These are phyloP conservation scores for Eupithecia tripunctaria DNA, from an alignment of 2,888 invertebrate genomes.

Conservation along the genomic window DNA sequence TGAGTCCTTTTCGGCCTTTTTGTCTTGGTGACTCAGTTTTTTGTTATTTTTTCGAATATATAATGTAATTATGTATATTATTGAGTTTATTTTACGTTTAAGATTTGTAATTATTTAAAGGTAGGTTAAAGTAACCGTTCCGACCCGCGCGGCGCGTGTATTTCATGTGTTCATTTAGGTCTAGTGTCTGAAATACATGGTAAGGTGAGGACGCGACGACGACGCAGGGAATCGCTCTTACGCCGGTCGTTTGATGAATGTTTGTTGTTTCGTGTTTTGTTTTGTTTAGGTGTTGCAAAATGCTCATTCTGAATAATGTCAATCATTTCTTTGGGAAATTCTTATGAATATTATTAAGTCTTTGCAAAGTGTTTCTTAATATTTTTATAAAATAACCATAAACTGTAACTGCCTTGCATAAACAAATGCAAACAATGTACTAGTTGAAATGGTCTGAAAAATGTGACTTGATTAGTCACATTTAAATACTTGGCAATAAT, in stretches of 20 bases:
- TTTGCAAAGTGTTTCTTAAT: slow-evolving; percentile 29
- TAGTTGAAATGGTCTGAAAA: slow-evolving; percentile 34
- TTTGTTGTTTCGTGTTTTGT: slow-evolving; percentile 81
- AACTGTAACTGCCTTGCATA: slow-evolving; percentile 15
- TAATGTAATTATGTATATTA: slow-evolving; percentile 84
- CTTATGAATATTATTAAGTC: slow-evolving; percentile 49
- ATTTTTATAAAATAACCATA: slow-evolving; percentile 14
- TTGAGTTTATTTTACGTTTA: slow-evolving; percentile 82
- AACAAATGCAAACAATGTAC: slow-evolving; percentile 7
- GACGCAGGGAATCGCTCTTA: slow-evolving; percentile 67
- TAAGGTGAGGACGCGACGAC: slow-evolving; percentile 55
- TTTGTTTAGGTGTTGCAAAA: slow-evolving; percentile 70
- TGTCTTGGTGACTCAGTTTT: slow-evolving; percentile 59
- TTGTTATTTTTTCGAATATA: slow-evolving; percentile 77
- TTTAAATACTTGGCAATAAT: slow-evolving; percentile 28
- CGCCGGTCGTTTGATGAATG: slow-evolving; percentile 74
- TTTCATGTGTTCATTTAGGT: slow-evolving; percentile 84
- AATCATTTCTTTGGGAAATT: slow-evolving; percentile 79
- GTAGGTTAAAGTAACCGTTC: slow-evolving; percentile 68
- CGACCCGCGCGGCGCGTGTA: slow-evolving; percentile 72
- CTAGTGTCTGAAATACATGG: slow-evolving; percentile 79
- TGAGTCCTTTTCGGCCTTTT: slow-evolving; percentile 27
- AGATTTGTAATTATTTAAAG: slow-evolving; percentile 81
- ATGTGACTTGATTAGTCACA: slow-evolving; percentile 27
- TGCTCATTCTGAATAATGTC: slow-evolving; percentile 82